These are phyloP conservation scores for Cyanoderma ruficeps DNA, from an alignment of 2,113 vertebrate genomes.

Conservation along the genomic window DNA sequence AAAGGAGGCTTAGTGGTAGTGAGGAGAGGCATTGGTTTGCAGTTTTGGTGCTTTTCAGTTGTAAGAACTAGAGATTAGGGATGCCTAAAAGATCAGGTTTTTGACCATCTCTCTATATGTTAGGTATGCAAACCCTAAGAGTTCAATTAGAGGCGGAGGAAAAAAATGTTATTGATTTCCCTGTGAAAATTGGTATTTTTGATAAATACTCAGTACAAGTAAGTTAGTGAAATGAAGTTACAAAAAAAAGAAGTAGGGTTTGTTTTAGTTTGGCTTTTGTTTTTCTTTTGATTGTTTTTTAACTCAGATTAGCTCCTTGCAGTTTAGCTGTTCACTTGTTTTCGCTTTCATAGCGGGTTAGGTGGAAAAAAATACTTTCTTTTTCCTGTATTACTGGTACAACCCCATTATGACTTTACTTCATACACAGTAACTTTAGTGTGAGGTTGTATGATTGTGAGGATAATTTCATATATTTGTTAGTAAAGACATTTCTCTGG, in stretches of 20 bases:
- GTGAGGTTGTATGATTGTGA: neutral
- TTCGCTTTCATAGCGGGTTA: neutral
- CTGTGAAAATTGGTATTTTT: neutral
- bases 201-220: neutral
- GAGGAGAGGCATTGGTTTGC: neutral
- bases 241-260: neutral
- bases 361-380: neutral
- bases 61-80: neutral
- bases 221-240: neutral
- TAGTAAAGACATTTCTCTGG: neutral
- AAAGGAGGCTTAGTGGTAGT: neutral
- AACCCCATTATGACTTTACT: neutral
- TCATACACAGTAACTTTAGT: neutral
- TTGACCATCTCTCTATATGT: neutral
- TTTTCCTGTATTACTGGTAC: neutral
- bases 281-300: neutral
- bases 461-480: neutral
- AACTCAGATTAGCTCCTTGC: neutral
- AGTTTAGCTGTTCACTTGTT: neutral
- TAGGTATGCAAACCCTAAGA: neutral
- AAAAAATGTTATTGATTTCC: neutral
- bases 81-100: neutral
- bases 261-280: neutral
- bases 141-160: fast-evolving
- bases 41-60: neutral